Evolutionary conservation across 2,797 vertebrate genomes (phyloP).

Genomic region (Numenius phaeopus): DNA sequence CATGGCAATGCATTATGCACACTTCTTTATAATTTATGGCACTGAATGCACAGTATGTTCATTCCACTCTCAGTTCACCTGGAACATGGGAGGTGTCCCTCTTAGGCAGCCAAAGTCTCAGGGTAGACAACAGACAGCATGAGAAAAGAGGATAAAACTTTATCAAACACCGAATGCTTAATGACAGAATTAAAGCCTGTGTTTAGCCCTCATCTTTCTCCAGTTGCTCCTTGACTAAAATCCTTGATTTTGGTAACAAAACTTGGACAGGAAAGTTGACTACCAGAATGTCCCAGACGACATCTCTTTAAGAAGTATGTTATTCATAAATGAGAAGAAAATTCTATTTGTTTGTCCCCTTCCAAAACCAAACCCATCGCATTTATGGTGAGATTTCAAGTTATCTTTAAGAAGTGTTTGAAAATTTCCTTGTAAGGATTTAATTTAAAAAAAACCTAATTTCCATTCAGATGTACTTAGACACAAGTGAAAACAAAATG

Average conservation of each 20-base stretch:
- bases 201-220: background rate
- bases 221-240: background rate
- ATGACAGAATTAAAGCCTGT: background rate
- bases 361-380: background rate
- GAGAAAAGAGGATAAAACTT: background rate
- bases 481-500: background rate
- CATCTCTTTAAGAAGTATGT: background rate
- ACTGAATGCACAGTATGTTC: background rate
- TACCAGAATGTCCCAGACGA: background rate
- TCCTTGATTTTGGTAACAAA: background rate
- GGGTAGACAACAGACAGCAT: background rate
- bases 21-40: background rate
- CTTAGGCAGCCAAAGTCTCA: background rate
- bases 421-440: background rate
- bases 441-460: background rate
- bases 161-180: background rate
- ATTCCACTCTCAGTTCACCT: background rate
- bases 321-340: background rate
- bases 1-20: background rate
- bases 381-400: background rate
- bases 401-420: background rate
- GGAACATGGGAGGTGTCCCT: background rate
- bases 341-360: background rate
- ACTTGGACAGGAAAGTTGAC: background rate
- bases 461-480: background rate